Evolutionary conservation across 2,797 vertebrate species (phyloP).

Genomic region (Coendou prehensilis): DNA sequence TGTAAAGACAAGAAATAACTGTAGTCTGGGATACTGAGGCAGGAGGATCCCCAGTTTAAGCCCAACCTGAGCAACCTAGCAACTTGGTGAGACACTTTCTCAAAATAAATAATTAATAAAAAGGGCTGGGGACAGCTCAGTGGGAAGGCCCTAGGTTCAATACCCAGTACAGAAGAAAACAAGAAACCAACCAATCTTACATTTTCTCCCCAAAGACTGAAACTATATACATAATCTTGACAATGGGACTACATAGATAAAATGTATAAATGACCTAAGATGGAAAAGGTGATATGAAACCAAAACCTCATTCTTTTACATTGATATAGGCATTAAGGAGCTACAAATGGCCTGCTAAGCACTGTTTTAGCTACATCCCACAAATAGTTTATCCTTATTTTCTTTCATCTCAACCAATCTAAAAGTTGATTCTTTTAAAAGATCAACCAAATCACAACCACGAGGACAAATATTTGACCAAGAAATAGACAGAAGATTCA

Average conservation of each 20-base stretch:
- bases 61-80: background rate
- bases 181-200: background rate
- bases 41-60: background rate
- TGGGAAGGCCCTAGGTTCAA: background rate
- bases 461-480: background rate
- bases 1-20: slow-evolving; percentile 86
- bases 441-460: slow-evolving; percentile 36
- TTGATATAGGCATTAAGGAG: background rate
- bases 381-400: background rate
- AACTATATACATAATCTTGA: slow-evolving; percentile 14
- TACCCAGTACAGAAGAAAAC: background rate
- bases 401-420: slow-evolving; percentile 31
- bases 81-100: background rate
- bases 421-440: slow-evolving; percentile 18
- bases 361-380: background rate
- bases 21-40: background rate
- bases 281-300: slow-evolving; percentile 13
- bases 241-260: background rate
- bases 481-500: slow-evolving; percentile 11
- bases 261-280: background rate
- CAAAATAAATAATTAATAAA: background rate
- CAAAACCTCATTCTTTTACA: slow-evolving; percentile 8
- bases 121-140: background rate
- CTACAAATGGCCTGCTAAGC: background rate
- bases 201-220: background rate